Base-by-base conservation (phyloP, 1,140 invertebrate species). In the Spodoptera litura region DNA sequence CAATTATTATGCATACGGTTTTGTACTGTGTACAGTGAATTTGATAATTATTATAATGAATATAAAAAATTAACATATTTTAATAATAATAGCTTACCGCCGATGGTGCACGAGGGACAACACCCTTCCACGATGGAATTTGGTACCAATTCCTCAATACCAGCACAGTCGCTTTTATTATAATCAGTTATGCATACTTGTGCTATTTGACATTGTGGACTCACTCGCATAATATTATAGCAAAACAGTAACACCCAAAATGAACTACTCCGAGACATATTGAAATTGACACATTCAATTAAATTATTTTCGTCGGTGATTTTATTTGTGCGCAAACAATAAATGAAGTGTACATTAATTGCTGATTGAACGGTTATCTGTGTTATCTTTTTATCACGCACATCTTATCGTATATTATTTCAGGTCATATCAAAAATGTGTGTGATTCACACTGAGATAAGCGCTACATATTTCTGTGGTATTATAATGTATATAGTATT, bases 141-240 rank as follows among this genome's bases (percentile, higher is more conserved):
- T 11, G 83, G 82, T 10, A 80, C 78, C 15, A 94, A 62, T 5
- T 85, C 85, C 61, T 88, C 71, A n/a, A 85, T 86, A 9, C 66
- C 61, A 15, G 76, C 80, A 72, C 94, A 95, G 51, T 92, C 88
- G 6, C 71, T 75, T 15, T 86, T 81, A 2, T 82, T 75, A n/a
- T 93, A 59, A 83, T 94, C 94, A 10, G 90, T 90, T 5, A 95
- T 78, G 83, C 95, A 95, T 12, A 82, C 79, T 77, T 89, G 86
- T 2, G 89, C 90, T 15, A 89, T 71, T 55, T 85, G 70, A 81
- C 91, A 92, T 56, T 84, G 80, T 71, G 83, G 76, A 51, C 27
- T 74, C 55, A 62, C 70, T 20, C 35, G 12, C 51, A 72, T 74
- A 68, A 83, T 52, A 52, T 78, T 79, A 59, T 53, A 82, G 62